Evolutionary conservation across 2,888 invertebrate species (phyloP), one percentile per base, ranked within the genome.

Genomic region (Neria commutata): DNA sequence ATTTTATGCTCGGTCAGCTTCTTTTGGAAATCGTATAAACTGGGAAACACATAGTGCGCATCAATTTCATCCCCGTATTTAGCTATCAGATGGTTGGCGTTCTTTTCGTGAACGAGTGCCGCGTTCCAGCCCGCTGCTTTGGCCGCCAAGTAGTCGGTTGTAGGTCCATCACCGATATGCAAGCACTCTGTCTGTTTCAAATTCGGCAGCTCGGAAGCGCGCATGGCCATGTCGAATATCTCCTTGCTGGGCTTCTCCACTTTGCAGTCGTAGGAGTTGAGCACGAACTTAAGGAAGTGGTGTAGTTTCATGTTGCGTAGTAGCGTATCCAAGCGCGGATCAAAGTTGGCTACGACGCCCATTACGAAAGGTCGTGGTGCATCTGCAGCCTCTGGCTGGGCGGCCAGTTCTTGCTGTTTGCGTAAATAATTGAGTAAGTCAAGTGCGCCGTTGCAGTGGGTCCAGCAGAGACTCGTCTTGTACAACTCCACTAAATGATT

Each of bases 311-410:
- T 83, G 68, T 87, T 88, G 14, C 81, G 69, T 54, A 96, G 83
- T 63, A 95, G 86, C 4, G 84, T 83, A 60, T 87, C 84, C 2
- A 96, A 83, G 26, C 95, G 85, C 26, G 92, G 90, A 83, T 96
- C 96, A 82, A 91, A 94, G 81, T 96, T 96, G 5, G 95, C 94
- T 66, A 96, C 88, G 0, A 94, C 86, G 2, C 94, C 95, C 45
- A 94, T 67, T 10, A 68, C 66, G 49, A 74, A 73, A 4, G 73
- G 71, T 6, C 65, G 54, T 11, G 70, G 61, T 8, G 66, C 62
- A n/a, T 29, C 46, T 11, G 70, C 61, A 6, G 66, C 62, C 11
- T 29, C 46, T 11, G 59, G 55, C 8, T 51, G 61, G n/a, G 63
- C 60, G 5, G 65, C 70, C 33, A 69, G 45, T 51, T 75, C 72